phyloP scores from a whole-genome alignment of 2,888 invertebrate genomes.

The Pyrrhosoma nymphula region DNA sequence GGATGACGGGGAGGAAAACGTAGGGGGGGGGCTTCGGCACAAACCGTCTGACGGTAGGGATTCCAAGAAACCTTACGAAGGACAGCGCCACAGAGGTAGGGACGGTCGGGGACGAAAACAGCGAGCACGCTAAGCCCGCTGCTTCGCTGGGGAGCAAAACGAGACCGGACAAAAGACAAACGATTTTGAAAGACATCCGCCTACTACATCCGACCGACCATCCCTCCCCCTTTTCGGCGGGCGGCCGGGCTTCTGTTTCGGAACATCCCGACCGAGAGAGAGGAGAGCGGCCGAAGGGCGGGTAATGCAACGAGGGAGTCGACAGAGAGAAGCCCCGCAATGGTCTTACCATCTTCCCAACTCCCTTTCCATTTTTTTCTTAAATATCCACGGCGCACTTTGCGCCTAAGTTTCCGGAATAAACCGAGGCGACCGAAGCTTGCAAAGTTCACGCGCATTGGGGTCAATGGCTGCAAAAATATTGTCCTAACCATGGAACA shows the following conservation, averaged over 20 bases:
- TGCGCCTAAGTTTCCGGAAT: constrained; percentile 64
- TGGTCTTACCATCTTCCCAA: background rate
- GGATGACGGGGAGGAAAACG: background rate
- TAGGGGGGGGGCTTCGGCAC: background rate
- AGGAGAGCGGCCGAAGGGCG: background rate
- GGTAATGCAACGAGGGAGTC: constrained; percentile 23
- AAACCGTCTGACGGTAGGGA: constrained; percentile 61
- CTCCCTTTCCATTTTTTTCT: background rate
- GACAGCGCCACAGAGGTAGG: constrained; percentile 50
- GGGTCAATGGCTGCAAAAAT: constrained; percentile 65
- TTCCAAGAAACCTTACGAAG: constrained; percentile 58
- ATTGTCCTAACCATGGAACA: constrained; percentile 5
- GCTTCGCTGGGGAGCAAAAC: constrained; percentile 11
- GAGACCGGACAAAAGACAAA: constrained; percentile 66
- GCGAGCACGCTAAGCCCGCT: constrained; percentile 19
- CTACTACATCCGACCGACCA: background rate
- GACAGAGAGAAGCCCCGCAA: constrained; percentile 19
- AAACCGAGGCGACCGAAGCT: constrained; percentile 36
- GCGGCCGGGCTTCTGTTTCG: constrained; percentile 62
- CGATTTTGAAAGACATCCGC: constrained; percentile 67
- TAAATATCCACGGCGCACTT: constrained; percentile 46
- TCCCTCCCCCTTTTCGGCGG: background rate
- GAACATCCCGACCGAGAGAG: background rate
- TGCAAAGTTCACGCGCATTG: background rate
- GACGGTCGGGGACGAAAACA: constrained; percentile 41